phyloP scores from a whole-genome alignment of 2,797 vertebrate genomes.

The Chloroceryle inda region DNA sequence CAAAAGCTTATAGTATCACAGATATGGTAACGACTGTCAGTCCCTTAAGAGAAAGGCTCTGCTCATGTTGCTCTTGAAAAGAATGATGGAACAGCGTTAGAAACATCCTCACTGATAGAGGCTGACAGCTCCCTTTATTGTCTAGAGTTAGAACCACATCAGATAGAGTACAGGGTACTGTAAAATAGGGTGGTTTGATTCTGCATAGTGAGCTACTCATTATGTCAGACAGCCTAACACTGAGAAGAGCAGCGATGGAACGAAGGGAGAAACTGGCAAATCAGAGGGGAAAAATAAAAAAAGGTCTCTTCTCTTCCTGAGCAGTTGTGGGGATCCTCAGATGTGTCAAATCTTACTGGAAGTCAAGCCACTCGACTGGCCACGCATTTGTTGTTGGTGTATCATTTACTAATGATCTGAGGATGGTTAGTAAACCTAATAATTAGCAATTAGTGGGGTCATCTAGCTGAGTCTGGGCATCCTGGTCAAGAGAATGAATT shows the following conservation, averaged over 20 bases:
- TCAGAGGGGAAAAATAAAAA: background rate
- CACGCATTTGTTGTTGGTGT: background rate
- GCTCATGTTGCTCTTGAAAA: background rate
- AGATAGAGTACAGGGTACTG: background rate
- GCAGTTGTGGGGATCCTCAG: background rate
- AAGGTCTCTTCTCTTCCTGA: background rate
- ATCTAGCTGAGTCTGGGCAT: background rate
- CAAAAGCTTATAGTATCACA: slow-evolving; percentile 2
- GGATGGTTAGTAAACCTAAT: background rate
- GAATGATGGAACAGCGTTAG: slow-evolving; percentile 32
- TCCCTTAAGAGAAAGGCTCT: slow-evolving; percentile 32
- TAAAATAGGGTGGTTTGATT: background rate
- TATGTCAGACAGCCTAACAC: background rate
- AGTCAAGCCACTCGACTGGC: background rate
- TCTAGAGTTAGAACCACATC: background rate
- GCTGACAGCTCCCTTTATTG: slow-evolving; percentile 2
- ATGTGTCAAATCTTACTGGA: background rate
- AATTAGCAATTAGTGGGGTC: background rate
- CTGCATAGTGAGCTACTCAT: background rate
- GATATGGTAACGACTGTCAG: slow-evolving; percentile 44
- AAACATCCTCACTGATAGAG: background rate
- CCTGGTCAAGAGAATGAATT: background rate
- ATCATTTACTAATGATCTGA: background rate
- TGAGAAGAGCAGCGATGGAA: background rate
- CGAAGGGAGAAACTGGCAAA: background rate